Percentiles rank a stretch among this genome's conserved stretches.
Conservation (phyloP, 2,888 invertebrate genomes). For the Drosophila suboccidentalis region DNA sequence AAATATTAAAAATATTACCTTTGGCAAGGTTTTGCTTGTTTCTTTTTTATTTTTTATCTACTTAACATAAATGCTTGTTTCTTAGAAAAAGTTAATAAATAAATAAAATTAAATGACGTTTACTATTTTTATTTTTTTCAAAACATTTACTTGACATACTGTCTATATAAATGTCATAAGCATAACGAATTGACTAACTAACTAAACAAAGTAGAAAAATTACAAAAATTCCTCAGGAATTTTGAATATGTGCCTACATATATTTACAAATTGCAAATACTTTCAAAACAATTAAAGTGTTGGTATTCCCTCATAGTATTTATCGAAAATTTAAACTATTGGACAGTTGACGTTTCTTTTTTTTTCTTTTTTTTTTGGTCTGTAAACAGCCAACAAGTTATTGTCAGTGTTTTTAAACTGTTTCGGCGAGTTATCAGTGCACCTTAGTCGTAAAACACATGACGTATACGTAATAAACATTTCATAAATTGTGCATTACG, state of each 20-base stretch:
- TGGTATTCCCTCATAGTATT: background rate
- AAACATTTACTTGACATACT: too few relatives aligned
- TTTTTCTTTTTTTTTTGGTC: background rate
- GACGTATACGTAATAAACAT: conserved; percentile 57
- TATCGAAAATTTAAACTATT: background rate
- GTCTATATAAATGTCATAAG: too few relatives aligned
- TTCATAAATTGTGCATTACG: conserved; percentile 50
- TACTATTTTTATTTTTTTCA: too few relatives aligned
- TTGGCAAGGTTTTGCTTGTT: too few relatives aligned
- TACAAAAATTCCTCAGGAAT: background rate
- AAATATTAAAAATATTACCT: too few relatives aligned
- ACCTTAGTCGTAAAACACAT: conserved; percentile 32
- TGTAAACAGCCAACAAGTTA: background rate
- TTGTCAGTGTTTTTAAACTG: conserved; percentile 12
- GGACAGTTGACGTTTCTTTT: background rate
- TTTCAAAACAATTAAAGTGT: background rate
- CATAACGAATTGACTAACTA: background rate
- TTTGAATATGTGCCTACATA: background rate
- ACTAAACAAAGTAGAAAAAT: background rate
- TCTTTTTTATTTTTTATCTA: too few relatives aligned
- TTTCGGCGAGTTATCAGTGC: conserved; percentile 17
- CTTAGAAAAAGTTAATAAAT: too few relatives aligned
- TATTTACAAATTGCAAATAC: background rate
- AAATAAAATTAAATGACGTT: too few relatives aligned
- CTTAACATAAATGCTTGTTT: too few relatives aligned